phyloP scores from a whole-genome alignment of 2,797 vertebrate genomes.

The Sarcophilus harrisii region DNA sequence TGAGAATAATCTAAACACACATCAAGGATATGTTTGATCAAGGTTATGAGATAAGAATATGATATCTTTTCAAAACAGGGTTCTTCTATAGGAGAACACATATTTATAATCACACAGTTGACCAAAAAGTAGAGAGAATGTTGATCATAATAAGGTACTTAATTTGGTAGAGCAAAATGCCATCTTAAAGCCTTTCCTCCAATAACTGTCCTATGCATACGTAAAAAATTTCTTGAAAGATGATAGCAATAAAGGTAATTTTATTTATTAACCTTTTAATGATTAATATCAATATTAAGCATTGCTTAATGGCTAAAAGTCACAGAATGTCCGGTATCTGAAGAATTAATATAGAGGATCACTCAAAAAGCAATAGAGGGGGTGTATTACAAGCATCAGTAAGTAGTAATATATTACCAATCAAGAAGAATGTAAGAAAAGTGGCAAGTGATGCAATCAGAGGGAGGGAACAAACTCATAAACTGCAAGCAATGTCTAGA shows the following conservation, averaged over 20 bases:
- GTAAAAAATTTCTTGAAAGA: background rate
- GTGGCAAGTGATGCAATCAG: background rate
- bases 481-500: background rate
- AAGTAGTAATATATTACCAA: background rate
- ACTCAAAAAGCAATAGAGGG: background rate
- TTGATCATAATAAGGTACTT: background rate
- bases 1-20: background rate
- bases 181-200: background rate
- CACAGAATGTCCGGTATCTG: background rate
- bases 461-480: background rate
- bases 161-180: background rate
- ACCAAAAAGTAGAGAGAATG: background rate
- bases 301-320: background rate
- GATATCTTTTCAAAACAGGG: background rate
- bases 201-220: background rate
- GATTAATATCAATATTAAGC: background rate
- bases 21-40: background rate
- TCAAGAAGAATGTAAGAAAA: background rate
- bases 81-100: no score
- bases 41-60: background rate
- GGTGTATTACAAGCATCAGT: background rate
- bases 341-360: background rate
- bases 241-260: background rate
- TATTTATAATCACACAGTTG: background rate
- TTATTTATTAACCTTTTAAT: background rate